These are phyloP conservation scores for Neotoxoptera formosana DNA, from an alignment of 1,140 invertebrate genomes.

Conservation along the genomic window DNA sequence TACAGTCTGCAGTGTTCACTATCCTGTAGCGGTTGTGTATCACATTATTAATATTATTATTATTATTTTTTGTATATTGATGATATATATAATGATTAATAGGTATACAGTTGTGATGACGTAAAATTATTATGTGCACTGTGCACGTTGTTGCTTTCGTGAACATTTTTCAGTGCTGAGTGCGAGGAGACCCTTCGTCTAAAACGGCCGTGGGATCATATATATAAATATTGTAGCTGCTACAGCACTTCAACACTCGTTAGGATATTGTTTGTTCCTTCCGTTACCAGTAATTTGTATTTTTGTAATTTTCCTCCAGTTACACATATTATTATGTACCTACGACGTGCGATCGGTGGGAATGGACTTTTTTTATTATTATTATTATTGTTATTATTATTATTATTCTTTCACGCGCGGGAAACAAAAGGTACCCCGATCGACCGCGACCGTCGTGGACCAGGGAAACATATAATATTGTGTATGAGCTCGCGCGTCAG, in stretches of 20 bases:
- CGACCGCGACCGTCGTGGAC: not conserved
- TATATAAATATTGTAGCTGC: not conserved
- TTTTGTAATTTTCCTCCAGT: no score
- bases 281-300: not conserved
- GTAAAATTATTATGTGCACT: not conserved
- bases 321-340: not conserved
- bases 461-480: conserved; percentile 12
- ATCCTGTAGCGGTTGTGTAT: not conserved
- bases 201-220: not conserved
- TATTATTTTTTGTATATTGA: not conserved
- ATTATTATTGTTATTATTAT: not conserved
- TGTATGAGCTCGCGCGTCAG: not conserved
- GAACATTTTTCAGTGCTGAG: not conserved
- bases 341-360: conserved; percentile 3
- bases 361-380: not conserved
- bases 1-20: not conserved
- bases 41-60: not conserved
- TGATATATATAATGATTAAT: not conserved
- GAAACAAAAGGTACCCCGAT: conserved; percentile 36
- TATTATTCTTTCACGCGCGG: not conserved
- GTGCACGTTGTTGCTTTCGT: not conserved
- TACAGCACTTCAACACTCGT: not conserved
- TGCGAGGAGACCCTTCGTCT: not conserved
- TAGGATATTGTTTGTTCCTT: conserved; percentile 19
- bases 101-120: not conserved